phyloP scores from a whole-genome alignment of 2,797 vertebrate species.

The Pteropus rufus region DNA sequence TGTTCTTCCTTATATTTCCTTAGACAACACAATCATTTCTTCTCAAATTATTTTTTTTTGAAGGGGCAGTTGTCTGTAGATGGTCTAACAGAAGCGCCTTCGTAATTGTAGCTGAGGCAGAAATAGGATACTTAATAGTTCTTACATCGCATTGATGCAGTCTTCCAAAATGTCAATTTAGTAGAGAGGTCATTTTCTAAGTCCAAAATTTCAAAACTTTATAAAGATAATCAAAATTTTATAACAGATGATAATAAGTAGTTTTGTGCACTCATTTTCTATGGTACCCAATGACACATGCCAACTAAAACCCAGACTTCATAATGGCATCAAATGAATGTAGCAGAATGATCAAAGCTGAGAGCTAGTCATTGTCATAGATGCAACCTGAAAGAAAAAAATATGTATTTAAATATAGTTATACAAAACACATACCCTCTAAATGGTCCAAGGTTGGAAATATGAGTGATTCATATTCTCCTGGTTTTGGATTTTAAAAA shows the following conservation, averaged over 20 bases:
- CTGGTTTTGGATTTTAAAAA: background rate
- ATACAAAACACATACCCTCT: background rate
- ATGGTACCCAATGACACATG: background rate
- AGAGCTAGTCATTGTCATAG: slow-evolving; percentile 90
- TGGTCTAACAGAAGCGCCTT: background rate
- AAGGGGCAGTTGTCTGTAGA: background rate
- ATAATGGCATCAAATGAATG: background rate
- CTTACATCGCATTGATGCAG: background rate
- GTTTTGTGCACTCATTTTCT: slow-evolving; percentile 10
- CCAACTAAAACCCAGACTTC: slow-evolving; percentile 7
- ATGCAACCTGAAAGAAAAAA: slow-evolving; percentile 87
- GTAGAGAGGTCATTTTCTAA: background rate
- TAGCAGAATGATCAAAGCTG: background rate
- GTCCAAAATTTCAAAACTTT: slow-evolving; percentile 29
- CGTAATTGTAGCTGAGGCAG: background rate
- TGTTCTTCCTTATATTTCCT: background rate
- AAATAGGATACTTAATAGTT: slow-evolving; percentile 30
- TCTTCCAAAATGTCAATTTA: slow-evolving; percentile 2
- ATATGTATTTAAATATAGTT: slow-evolving; percentile 33
- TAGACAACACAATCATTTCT: background rate
- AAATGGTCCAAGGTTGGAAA: background rate
- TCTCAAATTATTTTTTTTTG: background rate
- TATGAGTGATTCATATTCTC: background rate
- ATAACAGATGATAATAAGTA: background rate
- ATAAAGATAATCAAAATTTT: slow-evolving; percentile 15